These are phyloP conservation scores for Deilephila elpenor DNA, from an alignment of 2,888 invertebrate genomes.

Conservation along the genomic window DNA sequence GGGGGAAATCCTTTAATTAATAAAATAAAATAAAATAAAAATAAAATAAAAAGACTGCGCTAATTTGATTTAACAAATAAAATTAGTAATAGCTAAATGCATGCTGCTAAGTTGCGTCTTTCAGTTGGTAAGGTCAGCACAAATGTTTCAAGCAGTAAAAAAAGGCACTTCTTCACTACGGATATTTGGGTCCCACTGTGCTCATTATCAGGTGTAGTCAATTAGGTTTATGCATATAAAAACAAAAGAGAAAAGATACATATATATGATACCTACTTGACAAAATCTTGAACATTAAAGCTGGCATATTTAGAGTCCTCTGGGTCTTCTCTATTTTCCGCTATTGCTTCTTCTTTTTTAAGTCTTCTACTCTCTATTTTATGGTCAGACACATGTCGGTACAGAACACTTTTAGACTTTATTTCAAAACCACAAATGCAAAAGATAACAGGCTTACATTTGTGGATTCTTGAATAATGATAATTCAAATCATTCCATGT, in stretches of 20 bases:
- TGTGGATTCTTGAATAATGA: slow-evolving; percentile 66
- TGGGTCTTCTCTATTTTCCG: slow-evolving; percentile 53
- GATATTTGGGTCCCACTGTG: neutral
- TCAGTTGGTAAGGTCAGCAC: too few relatives aligned
- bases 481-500: slow-evolving; percentile 64
- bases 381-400: slow-evolving; percentile 75
- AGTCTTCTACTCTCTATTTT: slow-evolving; percentile 64
- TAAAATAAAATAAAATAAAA: too few relatives aligned
- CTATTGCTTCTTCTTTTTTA: slow-evolving; percentile 44
- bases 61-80: too few relatives aligned
- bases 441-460: slow-evolving; percentile 63
- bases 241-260: slow-evolving; percentile 20
- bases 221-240: too few relatives aligned
- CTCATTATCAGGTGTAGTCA: neutral
- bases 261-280: slow-evolving; percentile 59
- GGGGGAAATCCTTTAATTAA: too few relatives aligned
- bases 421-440: slow-evolving; percentile 74
- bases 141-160: too few relatives aligned
- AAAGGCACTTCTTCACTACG: too few relatives aligned
- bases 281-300: slow-evolving; percentile 71
- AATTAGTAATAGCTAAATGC: too few relatives aligned
- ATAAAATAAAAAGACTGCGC: too few relatives aligned
- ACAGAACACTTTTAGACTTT: slow-evolving; percentile 71
- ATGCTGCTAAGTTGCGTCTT: too few relatives aligned
- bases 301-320: slow-evolving; percentile 60